Evolutionary conservation across 2,113 vertebrate genomes (phyloP).

Genomic region (Amblyopsis rosae): DNA sequence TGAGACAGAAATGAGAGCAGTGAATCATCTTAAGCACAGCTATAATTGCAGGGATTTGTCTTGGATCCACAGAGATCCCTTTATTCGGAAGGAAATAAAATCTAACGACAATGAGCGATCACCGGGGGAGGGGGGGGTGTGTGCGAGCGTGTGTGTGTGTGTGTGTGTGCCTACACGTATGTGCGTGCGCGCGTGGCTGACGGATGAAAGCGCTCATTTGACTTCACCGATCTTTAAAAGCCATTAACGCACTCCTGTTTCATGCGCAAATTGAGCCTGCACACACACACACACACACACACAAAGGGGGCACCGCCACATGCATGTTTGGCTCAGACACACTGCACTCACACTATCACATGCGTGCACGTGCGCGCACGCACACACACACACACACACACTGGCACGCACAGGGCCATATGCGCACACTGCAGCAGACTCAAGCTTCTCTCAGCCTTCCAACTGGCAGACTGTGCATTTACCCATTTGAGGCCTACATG

Average conservation of each 20-base stretch:
- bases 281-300: slow-evolving; percentile 31
- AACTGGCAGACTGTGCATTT: slow-evolving; percentile 50
- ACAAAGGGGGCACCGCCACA: background rate
- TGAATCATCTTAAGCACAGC: slow-evolving; percentile 55
- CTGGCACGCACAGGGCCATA: background rate
- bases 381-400: background rate
- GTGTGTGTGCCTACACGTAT: background rate
- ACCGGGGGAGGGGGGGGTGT: slow-evolving; percentile 37
- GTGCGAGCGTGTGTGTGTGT: slow-evolving; percentile 17
- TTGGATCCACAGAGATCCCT: slow-evolving; percentile 60
- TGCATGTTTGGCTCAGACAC: background rate
- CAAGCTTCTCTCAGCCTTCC: slow-evolving; percentile 28
- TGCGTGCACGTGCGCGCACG: background rate
- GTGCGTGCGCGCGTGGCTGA: slow-evolving; percentile 32
- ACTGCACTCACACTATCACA: slow-evolving; percentile 9
- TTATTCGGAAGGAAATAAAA: slow-evolving; percentile 70
- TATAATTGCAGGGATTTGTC: slow-evolving; percentile 72
- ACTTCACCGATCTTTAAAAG: slow-evolving; percentile 69
- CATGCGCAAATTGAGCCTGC: slow-evolving; percentile 48
- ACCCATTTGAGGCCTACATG: slow-evolving; percentile 58
- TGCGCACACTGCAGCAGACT: slow-evolving; percentile 30
- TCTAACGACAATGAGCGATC: slow-evolving; percentile 65
- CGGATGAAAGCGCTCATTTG: slow-evolving; percentile 65
- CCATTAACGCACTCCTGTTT: slow-evolving; percentile 67
- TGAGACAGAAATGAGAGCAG: slow-evolving; percentile 39